Base-by-base conservation (phyloP, 2,888 invertebrate species). In the Icerya purchasi region DNA sequence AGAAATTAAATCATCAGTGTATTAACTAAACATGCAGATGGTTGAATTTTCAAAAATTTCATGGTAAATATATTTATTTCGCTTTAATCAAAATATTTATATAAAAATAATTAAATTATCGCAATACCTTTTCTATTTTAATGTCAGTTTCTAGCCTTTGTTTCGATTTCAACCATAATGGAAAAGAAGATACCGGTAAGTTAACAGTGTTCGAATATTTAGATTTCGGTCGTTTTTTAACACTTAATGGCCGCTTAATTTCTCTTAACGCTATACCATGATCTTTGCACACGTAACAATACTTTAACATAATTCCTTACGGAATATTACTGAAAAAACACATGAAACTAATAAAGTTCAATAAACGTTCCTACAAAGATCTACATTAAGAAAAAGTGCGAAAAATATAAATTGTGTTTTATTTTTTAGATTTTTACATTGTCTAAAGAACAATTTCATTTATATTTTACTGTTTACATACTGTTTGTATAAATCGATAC, bases 111-210 rank as follows among this genome's bases (percentile, higher is more conserved):
- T 5, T 36, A 36, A 36, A 36, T 36, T 36, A 36, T 36, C 36
- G 14, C 36, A 36, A 36, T 50, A 60, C 60, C 55, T 60, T 56
- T 52, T 55, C 56, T 36, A 60, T 60, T 21, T 60, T 52, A 21
- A 24, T 22, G 22, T 60, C 60, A 3, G 20, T 1, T 18, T 51
- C 19, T 21, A 60, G n/a, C 36, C 60, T 19, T n/a, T 60, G 20
- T 56, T 52, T 52, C 14, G 24, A 22, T 25, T 56, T 52, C 2
- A 60, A 51, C 24, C 55, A 56, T 22, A 52, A 10, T 2, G 60
- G 60, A 22, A 60, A 60, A 20, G n/a, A 25, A 5, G 60, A 55
- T 1, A 8, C 24, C 2, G 60, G 60, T 22, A 60, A 25, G 21
- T 23, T 22, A 22, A 60, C 22, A 21, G 60, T 56, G 21, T 49